Evolutionary conservation across 2,888 invertebrate species (phyloP).

Genomic region (Drosophila leonis): DNA sequence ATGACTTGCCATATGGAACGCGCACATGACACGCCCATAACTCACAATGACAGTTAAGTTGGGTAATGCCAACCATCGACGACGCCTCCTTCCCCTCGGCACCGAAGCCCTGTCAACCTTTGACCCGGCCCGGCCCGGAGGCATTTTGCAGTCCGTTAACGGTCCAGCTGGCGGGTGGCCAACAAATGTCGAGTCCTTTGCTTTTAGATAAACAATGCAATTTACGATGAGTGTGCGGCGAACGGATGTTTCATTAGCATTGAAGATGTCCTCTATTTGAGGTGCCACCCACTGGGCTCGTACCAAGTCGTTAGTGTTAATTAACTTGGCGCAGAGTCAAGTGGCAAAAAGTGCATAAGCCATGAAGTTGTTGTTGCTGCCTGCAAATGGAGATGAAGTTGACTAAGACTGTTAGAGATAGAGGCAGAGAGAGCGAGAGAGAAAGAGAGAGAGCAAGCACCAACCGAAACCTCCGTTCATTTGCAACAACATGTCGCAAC

Average conservation of each 20-base stretch:
- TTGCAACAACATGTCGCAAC: conserved; percentile 41
- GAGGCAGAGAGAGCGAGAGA: not conserved
- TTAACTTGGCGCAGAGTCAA: conserved; percentile 76
- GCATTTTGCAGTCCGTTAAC: conserved; percentile 50
- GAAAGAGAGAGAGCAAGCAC: not conserved
- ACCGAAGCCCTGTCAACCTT: not conserved
- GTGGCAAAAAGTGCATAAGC: conserved; percentile 54
- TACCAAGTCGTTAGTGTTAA: conserved; percentile 68
- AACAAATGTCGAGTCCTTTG: conserved; percentile 30
- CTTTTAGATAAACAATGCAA: conserved; percentile 73
- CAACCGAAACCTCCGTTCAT: not conserved
- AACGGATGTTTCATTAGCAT: conserved; percentile 73
- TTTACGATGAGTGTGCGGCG: conserved; percentile 61
- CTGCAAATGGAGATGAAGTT: conserved; percentile 23
- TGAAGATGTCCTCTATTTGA: conserved; percentile 42
- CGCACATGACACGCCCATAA: conserved; percentile 47
- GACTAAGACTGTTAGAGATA: not conserved
- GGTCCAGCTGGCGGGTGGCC: conserved; percentile 51
- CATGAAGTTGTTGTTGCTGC: conserved; percentile 34
- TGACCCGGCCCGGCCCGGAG: conserved; percentile 20
- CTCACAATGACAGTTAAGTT: conserved; percentile 39
- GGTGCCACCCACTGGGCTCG: conserved; percentile 9
- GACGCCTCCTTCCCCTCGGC: too few species aligned
- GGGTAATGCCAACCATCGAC: not conserved
- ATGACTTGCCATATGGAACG: conserved; percentile 77